phyloP scores from a whole-genome alignment of 2,888 invertebrate genomes.

The Epistrophe grossulariae region DNA sequence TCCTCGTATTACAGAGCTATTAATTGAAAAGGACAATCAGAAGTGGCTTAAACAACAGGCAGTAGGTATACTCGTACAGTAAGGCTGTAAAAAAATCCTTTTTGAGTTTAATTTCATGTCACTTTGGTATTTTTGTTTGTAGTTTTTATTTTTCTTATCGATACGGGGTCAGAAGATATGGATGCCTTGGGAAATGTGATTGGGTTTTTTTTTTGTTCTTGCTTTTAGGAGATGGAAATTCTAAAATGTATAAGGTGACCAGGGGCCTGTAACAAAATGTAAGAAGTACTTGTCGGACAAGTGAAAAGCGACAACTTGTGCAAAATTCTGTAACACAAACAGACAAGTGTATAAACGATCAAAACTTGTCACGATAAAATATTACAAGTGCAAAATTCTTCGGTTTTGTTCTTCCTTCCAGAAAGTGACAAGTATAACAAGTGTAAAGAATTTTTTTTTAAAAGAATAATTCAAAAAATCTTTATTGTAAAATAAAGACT shows the following conservation, averaged over 20 bases:
- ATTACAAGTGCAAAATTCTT: too few relatives aligned
- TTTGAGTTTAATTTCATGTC: conserved; percentile 7
- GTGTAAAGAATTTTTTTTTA: too few relatives aligned
- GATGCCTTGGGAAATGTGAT: background rate
- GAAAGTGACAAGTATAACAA: too few relatives aligned
- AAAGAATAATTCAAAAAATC: too few relatives aligned
- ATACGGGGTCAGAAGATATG: conserved; percentile 4
- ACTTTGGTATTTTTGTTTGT: background rate
- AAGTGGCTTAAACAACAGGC: conserved; percentile 10
- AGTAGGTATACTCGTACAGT: background rate
- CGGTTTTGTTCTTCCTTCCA: too few relatives aligned
- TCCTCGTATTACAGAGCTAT: background rate
- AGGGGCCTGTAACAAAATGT: too few relatives aligned
- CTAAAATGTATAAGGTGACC: background rate
- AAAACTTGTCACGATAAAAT: too few relatives aligned
- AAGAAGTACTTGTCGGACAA: too few relatives aligned
- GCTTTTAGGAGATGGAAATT: background rate
- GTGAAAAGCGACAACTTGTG: too few relatives aligned
- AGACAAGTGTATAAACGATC: too few relatives aligned
- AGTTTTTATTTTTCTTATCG: conserved; percentile 3
- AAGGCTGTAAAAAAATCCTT: conserved; percentile 8
- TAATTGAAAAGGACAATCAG: conserved; percentile 35
- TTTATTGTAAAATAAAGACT: too few relatives aligned
- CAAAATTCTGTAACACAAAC: too few relatives aligned
- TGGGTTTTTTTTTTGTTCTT: background rate